Evolutionary conservation across 2,113 vertebrate species (phyloP).

Genomic region (Cairina moschata): DNA sequence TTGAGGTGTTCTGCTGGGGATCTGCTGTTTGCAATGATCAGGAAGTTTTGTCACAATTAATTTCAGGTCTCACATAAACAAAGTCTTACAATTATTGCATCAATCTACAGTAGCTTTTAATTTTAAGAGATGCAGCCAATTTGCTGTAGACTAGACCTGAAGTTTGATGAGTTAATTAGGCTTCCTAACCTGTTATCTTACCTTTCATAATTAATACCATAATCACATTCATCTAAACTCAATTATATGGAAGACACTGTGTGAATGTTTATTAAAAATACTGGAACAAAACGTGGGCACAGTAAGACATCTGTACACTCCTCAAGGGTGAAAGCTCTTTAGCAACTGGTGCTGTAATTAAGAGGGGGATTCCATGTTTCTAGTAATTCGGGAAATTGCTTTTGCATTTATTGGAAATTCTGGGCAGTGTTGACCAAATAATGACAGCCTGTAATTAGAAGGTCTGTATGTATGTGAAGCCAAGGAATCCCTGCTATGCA

Average conservation of each 20-base stretch:
- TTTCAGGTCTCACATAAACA: background rate
- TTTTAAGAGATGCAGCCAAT: background rate
- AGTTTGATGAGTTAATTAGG: conserved; percentile 53
- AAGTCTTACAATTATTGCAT: background rate
- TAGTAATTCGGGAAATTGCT: background rate
- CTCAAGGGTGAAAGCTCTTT: background rate
- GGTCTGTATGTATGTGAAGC: background rate
- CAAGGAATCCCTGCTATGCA: background rate
- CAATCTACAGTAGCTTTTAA: background rate
- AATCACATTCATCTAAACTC: conserved; percentile 43
- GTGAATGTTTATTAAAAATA: conserved; percentile 10
- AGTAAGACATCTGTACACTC: background rate
- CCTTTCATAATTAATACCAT: conserved; percentile 44
- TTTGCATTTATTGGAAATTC: background rate
- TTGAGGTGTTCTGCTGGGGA: background rate
- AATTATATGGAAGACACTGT: background rate
- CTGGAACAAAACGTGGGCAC: background rate
- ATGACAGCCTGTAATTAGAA: background rate
- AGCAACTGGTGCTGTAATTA: background rate
- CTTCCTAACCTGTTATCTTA: conserved; percentile 51
- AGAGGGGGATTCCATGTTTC: background rate
- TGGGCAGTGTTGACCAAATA: background rate
- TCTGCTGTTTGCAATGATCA: background rate
- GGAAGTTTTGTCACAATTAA: background rate
- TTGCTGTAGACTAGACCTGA: conserved; percentile 23